Conservation (phyloP, 2,888 invertebrate species). For the Scaeva pyrastri region DNA sequence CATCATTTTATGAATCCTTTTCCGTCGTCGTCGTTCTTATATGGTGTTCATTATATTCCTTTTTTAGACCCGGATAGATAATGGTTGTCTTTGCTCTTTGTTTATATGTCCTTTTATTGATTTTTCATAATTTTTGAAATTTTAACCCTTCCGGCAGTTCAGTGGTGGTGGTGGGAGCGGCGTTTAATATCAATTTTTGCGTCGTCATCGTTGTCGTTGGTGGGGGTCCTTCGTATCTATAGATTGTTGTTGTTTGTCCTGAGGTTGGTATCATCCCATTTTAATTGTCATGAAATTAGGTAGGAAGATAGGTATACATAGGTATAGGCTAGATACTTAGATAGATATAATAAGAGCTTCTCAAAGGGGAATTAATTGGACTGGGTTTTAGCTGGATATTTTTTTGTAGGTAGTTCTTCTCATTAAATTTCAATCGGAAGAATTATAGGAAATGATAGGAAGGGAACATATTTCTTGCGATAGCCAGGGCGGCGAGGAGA, state of each 20-base stretch:
- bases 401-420: neutral
- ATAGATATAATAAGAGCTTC: slow-evolving; percentile 35
- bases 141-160: slow-evolving; percentile 66
- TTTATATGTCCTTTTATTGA: slow-evolving; percentile 63
- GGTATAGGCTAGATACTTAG: too few species aligned
- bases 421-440: slow-evolving; percentile 50
- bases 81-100: slow-evolving; percentile 40
- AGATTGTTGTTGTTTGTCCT: slow-evolving; percentile 51
- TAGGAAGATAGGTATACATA: neutral
- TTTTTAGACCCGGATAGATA: neutral
- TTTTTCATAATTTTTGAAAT: slow-evolving; percentile 68
- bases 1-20: slow-evolving; percentile 36
- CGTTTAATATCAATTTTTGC: too few species aligned
- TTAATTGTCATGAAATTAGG: slow-evolving; percentile 72
- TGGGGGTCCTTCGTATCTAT: neutral
- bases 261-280: slow-evolving; percentile 45
- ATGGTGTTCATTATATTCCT: slow-evolving; percentile 29
- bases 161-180: too few species aligned
- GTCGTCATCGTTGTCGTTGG: neutral
- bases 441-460: slow-evolving; percentile 1
- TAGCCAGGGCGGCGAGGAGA: neutral
- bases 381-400: slow-evolving; percentile 26
- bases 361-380: slow-evolving; percentile 59
- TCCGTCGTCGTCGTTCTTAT: neutral
- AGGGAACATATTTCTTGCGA: slow-evolving; percentile 30